Base-by-base conservation (phyloP, 2,888 invertebrate genomes). In the Emmelina monodactyla region DNA sequence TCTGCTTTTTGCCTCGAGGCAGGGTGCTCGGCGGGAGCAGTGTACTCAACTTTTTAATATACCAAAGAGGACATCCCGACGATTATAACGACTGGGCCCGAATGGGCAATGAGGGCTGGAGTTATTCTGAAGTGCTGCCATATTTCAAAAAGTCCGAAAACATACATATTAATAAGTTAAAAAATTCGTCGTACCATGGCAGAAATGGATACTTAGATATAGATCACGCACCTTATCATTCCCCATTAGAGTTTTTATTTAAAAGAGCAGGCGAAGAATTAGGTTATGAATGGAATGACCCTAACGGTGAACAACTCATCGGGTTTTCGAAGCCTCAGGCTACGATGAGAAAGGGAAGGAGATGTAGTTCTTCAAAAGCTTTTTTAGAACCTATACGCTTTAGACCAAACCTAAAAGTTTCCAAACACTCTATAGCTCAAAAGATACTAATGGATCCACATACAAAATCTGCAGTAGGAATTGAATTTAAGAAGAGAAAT, bases 71-170 rank as follows among this genome's bases (percentile, higher is more conserved):
- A 0, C 88, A 91, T 51, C 86, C 85, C n/a, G 73, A 73, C 30
- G 94, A 94, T 70, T 95, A 88, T 56, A 89, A 95, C 55, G 80
- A 83, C 34, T 94, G 94, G 94, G 86, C 82, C n/a, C 67, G 65
- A 15, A 73, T 87, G 58, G 94, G 93, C 0, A 93, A 93, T 53
- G 58, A 72, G 1, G 92, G 92, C 1, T 94, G 94, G 94, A 83
- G 86, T 37, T 92, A 88, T 55, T 54, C 81, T 1, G 85, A 90
- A 36, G 78, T 92, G 1, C 55, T 92, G 13, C 79, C 87, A 2
- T 92, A 91, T 58, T 95, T 95, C 49, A 83, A 83, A 40, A 91
- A 90, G 60, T 88, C 89, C 0, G 91, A 92, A 69, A 87, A 88
- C 47, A 84, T 88, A 45, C 76, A 78, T 32, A 82, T 83, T 36